Conservation (phyloP, 2,888 invertebrate species). For the Metellina segmentata region DNA sequence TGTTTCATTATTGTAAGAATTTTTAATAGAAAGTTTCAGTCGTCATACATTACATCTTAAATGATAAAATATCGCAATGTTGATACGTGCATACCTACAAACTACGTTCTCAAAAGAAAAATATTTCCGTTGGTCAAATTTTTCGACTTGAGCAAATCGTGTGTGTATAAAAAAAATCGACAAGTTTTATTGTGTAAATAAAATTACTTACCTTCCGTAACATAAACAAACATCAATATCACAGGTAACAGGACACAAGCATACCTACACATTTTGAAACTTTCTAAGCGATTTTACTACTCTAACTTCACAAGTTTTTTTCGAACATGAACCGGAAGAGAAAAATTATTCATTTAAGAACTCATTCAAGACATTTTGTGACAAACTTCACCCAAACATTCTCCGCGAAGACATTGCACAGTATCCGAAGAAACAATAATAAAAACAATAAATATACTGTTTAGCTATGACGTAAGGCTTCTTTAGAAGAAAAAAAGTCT, state of each 20-base stretch:
- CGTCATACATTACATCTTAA: too few species aligned
- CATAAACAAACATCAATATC: constrained; percentile 74
- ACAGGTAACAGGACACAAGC: constrained; percentile 73
- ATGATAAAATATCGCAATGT: too few species aligned
- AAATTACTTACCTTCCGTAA: constrained; percentile 57
- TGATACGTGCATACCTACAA: too few species aligned
- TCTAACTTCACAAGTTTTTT: constrained; percentile 44
- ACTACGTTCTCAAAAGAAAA: too few species aligned
- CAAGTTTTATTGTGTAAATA: too few species aligned
- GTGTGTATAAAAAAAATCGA: too few species aligned
- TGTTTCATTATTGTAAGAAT: too few species aligned
- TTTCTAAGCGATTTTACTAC: constrained; percentile 39
- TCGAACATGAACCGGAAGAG: constrained; percentile 35
- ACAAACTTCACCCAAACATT: not conserved
- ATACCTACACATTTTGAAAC: constrained; percentile 74
- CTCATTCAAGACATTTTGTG: constrained; percentile 43
- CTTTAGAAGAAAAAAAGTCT: not conserved
- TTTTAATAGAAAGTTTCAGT: too few species aligned
- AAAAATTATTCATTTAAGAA: constrained; percentile 36
- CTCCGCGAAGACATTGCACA: constrained; percentile 1
- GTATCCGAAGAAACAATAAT: constrained; percentile 18
- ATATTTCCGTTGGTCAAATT: too few species aligned
- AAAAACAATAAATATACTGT: constrained; percentile 24
- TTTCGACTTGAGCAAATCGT: too few species aligned
- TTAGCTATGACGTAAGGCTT: constrained; percentile 50